Conservation (phyloP, 2,797 vertebrate species). For the Notoglanidium macrostoma region DNA sequence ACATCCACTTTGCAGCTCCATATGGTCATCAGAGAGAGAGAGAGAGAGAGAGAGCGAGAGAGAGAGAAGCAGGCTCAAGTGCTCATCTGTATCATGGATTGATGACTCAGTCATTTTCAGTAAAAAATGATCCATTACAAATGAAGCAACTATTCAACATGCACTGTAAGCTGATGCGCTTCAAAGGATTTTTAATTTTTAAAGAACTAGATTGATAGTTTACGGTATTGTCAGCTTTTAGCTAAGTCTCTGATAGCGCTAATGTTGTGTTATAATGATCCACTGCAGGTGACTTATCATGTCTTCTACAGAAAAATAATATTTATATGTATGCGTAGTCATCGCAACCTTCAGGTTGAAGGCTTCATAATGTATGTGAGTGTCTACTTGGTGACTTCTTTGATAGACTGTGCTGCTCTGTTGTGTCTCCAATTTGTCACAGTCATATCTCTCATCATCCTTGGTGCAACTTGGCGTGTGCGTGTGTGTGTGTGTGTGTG, state of each 20-base stretch:
- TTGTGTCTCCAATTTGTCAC: conserved; percentile 28
- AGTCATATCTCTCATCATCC: conserved; percentile 21
- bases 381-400: conserved; percentile 30
- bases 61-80: not conserved
- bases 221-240: not conserved
- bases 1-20: not conserved
- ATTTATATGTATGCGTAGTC: conserved; percentile 4
- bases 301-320: not conserved
- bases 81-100: not conserved
- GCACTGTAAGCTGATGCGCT: not conserved
- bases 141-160: not conserved
- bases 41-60: not conserved
- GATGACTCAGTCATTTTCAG: conserved; percentile 8
- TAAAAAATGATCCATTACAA: not conserved
- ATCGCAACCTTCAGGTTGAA: conserved; percentile 12
- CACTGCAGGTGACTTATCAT: not conserved
- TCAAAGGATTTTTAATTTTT: not conserved
- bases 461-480: conserved; percentile 16
- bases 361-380: conserved; percentile 24
- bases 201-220: not conserved
- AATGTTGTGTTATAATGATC: not conserved
- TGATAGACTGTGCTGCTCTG: not conserved
- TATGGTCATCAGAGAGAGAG: conserved; percentile 15
- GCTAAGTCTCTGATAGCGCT: not conserved
- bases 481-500: conserved; percentile 20